Conservation (phyloP, 2,113 vertebrate species). For the Myotis davidii region DNA sequence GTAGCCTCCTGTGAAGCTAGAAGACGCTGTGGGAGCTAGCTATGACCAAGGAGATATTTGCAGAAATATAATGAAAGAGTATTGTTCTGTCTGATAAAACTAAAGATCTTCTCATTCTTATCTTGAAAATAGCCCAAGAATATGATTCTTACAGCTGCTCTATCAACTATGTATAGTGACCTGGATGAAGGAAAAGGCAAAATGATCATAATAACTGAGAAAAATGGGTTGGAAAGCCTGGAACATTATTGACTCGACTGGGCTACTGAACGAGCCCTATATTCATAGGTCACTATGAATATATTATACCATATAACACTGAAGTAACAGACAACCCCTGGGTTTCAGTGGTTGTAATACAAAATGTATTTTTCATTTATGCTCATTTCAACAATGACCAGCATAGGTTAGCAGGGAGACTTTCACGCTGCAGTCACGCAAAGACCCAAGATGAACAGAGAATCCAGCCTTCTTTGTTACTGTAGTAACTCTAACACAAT, state of each 20-base stretch:
- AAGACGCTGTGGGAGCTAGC: background rate
- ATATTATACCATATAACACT: background rate
- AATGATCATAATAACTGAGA: background rate
- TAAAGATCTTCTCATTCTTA: background rate
- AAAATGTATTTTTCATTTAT: background rate
- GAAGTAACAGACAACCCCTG: background rate
- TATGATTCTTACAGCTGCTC: background rate
- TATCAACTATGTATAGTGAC: background rate
- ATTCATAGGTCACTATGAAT: background rate
- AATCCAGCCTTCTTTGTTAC: background rate
- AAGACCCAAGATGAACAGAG: background rate
- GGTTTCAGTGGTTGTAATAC: background rate
- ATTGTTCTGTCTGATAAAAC: background rate
- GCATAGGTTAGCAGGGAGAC: background rate
- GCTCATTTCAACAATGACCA: background rate
- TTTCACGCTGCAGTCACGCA: background rate
- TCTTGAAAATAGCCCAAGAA: background rate
- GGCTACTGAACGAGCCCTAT: background rate
- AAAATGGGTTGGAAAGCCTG: background rate
- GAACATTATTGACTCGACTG: background rate
- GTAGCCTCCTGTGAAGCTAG: background rate
- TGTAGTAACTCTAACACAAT: background rate
- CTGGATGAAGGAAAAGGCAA: background rate
- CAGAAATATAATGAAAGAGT: background rate
- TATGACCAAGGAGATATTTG: background rate